Evolutionary conservation across 1,140 invertebrate genomes (phyloP).

Genomic region (Trichoplusia ni): DNA sequence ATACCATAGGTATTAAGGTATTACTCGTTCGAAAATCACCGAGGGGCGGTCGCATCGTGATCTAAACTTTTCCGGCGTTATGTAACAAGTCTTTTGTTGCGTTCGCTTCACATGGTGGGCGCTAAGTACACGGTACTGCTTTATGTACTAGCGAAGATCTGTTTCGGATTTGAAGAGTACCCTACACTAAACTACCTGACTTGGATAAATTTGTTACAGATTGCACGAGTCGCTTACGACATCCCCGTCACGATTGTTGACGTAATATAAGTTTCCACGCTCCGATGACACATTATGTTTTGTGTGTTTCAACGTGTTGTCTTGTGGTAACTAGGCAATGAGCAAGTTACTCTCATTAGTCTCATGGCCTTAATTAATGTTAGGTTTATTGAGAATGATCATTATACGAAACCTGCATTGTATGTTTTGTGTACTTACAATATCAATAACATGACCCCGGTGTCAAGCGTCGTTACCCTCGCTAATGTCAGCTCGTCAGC

Average conservation of each 20-base stretch:
- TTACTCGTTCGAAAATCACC: conserved; percentile 53
- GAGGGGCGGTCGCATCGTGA: conserved; percentile 59
- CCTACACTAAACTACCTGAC: conserved; percentile 19
- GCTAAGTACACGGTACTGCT: conserved; percentile 25
- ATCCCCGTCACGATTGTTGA: conserved; percentile 60
- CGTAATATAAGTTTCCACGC: conserved; percentile 56
- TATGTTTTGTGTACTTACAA: background rate
- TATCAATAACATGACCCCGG: conserved; percentile 39
- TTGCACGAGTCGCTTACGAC: conserved; percentile 59
- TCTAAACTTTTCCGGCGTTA: conserved; percentile 54
- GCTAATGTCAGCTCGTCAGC: conserved; percentile 40
- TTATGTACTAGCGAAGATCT: conserved; percentile 38
- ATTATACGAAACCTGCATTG: background rate
- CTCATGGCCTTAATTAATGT: background rate
- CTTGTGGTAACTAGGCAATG: conserved; percentile 13
- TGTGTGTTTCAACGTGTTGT: conserved; percentile 30
- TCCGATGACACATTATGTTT: conserved; percentile 46
- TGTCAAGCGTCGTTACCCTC: conserved; percentile 25
- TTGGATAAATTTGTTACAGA: conserved; percentile 63
- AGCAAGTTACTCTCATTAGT: background rate
- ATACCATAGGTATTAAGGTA: conserved; percentile 51
- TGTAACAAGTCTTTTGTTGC: conserved; percentile 57
- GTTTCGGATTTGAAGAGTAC: conserved; percentile 59
- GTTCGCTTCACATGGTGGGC: conserved; percentile 44
- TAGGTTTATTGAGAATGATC: background rate